These are phyloP conservation scores for Pogona vitticeps DNA, from an alignment of 2,113 vertebrate genomes.

Conservation along the genomic window DNA sequence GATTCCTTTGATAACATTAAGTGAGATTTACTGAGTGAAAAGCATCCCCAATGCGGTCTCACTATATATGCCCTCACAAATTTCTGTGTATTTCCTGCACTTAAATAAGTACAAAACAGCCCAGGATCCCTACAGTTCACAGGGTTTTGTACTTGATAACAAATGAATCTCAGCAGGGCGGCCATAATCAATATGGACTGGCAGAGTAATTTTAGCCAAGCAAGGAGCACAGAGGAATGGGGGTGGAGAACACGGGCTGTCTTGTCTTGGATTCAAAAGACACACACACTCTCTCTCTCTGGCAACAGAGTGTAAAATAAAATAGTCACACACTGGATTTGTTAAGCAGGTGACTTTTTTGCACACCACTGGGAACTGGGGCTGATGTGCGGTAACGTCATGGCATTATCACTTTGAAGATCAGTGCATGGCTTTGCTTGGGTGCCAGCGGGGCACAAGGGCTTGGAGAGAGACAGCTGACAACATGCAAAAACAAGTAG, in stretches of 20 bases:
- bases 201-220: constrained; percentile 70
- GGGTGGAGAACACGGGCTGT: constrained; percentile 33
- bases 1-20: constrained; percentile 25
- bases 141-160: constrained; percentile 60
- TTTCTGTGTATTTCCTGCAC: constrained; percentile 39
- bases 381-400: constrained; percentile 65
- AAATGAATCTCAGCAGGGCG: constrained; percentile 68
- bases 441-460: constrained; percentile 64
- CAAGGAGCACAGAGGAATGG: background rate
- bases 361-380: constrained; percentile 68
- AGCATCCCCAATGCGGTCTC: background rate
- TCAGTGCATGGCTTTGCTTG: constrained; percentile 73
- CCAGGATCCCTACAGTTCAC: constrained; percentile 58
- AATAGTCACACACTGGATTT: constrained; percentile 60
- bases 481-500: constrained; percentile 61
- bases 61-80: background rate
- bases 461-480: constrained; percentile 65
- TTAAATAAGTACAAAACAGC: constrained; percentile 32
- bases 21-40: constrained; percentile 38
- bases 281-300: constrained; percentile 50
- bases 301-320: constrained; percentile 48
- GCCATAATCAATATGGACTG: constrained; percentile 71
- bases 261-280: constrained; percentile 60
- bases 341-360: constrained; percentile 64
- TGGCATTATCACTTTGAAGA: constrained; percentile 75